These are phyloP conservation scores for Plecotus auritus DNA, from an alignment of 2,113 vertebrate species.

Conservation along the genomic window DNA sequence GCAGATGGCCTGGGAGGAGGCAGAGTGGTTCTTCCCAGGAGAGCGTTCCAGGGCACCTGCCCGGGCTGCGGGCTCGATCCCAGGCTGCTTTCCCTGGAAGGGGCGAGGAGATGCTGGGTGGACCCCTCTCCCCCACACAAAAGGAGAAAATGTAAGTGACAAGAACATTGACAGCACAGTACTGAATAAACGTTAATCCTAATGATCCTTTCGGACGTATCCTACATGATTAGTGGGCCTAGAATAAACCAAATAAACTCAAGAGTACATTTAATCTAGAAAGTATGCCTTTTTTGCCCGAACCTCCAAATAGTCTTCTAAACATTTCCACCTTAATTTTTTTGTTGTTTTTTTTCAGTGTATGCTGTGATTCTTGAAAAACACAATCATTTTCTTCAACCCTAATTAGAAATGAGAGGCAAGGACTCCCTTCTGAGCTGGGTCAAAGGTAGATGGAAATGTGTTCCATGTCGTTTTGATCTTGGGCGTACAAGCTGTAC, in stretches of 20 bases:
- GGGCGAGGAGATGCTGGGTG: not conserved
- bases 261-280: not conserved
- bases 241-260: not conserved
- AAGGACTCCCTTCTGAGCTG: not conserved
- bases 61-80: no score
- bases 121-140: fast-evolving
- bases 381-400: not conserved
- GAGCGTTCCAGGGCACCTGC: not conserved
- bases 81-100: not conserved
- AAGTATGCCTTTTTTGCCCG: not conserved
- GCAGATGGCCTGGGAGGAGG: not conserved
- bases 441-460: not conserved
- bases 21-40: not conserved
- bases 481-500: not conserved
- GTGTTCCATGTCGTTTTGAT: fast-evolving
- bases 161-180: not conserved
- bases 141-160: not conserved
- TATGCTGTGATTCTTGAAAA: not conserved
- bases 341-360: conserved; percentile 16
- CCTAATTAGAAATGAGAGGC: not conserved
- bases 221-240: not conserved
- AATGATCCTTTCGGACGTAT: not conserved
- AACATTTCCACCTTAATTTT: not conserved
- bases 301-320: not conserved
- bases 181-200: not conserved